Conservation (phyloP, 2,888 invertebrate genomes). For the Lycia hirtaria region DNA sequence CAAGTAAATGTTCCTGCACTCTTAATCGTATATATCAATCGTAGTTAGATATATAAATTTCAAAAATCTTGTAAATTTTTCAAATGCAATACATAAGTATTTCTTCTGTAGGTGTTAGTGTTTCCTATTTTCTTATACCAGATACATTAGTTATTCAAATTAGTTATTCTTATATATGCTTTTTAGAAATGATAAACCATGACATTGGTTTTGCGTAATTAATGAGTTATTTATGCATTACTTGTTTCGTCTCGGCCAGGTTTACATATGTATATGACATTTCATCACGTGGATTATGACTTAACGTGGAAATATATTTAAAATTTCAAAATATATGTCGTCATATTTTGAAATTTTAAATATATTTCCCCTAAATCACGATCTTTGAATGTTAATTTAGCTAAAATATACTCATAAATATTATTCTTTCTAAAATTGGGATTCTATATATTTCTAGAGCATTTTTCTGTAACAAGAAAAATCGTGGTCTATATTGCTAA, state of each 20-base stretch:
- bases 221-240: neutral
- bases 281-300: neutral
- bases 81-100: neutral
- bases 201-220: slow-evolving; percentile 2
- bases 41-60: no score
- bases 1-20: no score
- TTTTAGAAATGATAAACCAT: slow-evolving; percentile 4
- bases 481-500: no score
- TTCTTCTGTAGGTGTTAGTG: neutral
- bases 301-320: neutral
- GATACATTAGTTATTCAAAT: slow-evolving; percentile 5
- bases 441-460: no score
- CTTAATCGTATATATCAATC: no score
- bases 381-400: no score
- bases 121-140: neutral
- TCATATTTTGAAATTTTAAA: neutral
- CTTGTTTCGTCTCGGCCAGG: neutral
- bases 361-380: neutral
- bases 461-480: no score
- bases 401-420: no score
- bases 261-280: neutral
- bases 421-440: no score
- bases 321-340: neutral
- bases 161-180: neutral
- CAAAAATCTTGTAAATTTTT: neutral